Evolutionary conservation across 1,140 invertebrate species (phyloP), one percentile per base, ranked within the genome.

Genomic region (Sipha flava): DNA sequence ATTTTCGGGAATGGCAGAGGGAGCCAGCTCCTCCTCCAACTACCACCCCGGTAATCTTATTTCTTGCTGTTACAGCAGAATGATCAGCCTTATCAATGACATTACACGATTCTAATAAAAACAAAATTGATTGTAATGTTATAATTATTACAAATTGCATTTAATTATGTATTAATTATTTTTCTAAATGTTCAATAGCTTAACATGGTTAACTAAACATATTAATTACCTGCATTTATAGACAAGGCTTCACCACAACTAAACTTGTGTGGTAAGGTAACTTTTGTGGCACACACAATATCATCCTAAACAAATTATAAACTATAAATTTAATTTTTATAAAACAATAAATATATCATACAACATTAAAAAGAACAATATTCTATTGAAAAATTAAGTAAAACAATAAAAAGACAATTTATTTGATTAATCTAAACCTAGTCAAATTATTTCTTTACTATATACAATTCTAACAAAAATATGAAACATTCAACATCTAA

Each of bases 21-120:
- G 84, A 85, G 85, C 85, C 86, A 86, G 86, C 86, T 86, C 86
- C 83, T 83, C 86, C 84, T 83, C 84, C 84, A 85, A 83, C 84
- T 82, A 77, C 66, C 66, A 82, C 73, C 75, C 83, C 80, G 73
- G 43, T 80, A 26, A 54, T 86, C 84, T 70, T 82, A 80, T 77
- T 85, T 86, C 29, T 43, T 43, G 45, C 52, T 59, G 21, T 77
- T 59, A 18, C 52, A 77, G 73, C 73, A 43, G 37, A 77, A 23
- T 52, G 26, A 77, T 77, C 73, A 77, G 73, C 73, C 73, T 77
- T 77, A 75, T 75, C 52, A 59, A 77, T 57, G 52, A 77, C 73
- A 77, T 77, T 77, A 77, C 73, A 77, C 73, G 34, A 77, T 59
- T 54, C 73, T 77, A 31, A 49, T 10, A 45, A 40, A 40, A 29